Base-by-base conservation (phyloP, 2,888 invertebrate genomes). In the Drosophila nigricruria region DNA sequence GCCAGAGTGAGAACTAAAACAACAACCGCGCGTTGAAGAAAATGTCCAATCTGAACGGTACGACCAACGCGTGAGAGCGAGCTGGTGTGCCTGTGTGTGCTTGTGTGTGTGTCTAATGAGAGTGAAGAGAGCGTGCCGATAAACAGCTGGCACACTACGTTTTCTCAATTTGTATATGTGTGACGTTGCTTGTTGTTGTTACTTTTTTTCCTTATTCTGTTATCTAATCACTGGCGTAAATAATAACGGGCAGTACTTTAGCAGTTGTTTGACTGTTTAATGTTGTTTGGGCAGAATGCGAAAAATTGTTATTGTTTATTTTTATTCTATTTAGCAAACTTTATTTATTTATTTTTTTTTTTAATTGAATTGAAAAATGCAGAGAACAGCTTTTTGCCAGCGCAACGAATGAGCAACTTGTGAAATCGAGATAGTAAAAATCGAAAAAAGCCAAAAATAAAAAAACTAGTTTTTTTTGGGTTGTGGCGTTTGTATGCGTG, bases 1-100 rank as follows among this genome's bases (percentile, higher is more conserved):
- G 88, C 92, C 91, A 92, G 84, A 79, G 89, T 91, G 89, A 71
- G 59, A 78, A 79, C 56, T 60, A 77, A 79, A 80, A 85, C 82
- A 81, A 84, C 79, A 43, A 70, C 53, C 57, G 53, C 57, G 53
- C 18, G 54, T 42, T 32, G 6, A 64, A 43, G 14, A 38, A 79
- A 59, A 52, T 30, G 59, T 65, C 49, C 61, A 58, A 73, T 49
- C 27, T 20, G 38, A 20, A 58, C 34, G 27, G 12, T 16, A 20
- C 54, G 40, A 42, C 14, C 18, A 45, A 34, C 34, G 59, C 62
- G 40, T n/a, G 60, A 70, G 69, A 61, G 65, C 56, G 61, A 25
- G 60, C 14, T 27, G 23, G 45, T 36, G 63, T 42, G 63, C 38
- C 8, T 49, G 43, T 38, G 23, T 45, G 34, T 62, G 34, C 27